Evolutionary conservation across 2,797 vertebrate genomes (phyloP).

Genomic region (Acanthornis magna): DNA sequence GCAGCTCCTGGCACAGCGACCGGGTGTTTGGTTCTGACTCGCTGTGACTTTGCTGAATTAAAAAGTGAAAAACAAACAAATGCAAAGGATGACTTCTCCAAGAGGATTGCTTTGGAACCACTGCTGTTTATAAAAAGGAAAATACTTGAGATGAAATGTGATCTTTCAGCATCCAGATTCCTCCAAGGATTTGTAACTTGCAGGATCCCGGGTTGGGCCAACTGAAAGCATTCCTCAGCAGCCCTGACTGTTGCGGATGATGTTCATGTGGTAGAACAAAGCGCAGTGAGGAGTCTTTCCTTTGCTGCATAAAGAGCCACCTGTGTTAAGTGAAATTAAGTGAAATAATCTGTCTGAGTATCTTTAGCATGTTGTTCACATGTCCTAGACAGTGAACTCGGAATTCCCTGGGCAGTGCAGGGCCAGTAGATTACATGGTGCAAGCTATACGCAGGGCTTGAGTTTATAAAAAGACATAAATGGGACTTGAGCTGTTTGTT

Average conservation of each 20-base stretch:
- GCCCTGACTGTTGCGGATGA: neutral
- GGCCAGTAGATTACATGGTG: neutral
- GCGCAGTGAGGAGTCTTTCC: neutral
- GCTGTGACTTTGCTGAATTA: constrained; percentile 37
- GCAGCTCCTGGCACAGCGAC: neutral
- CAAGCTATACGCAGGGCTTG: neutral
- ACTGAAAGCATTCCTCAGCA: constrained; percentile 19
- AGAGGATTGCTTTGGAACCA: constrained; percentile 46
- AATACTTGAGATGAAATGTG: constrained; percentile 55
- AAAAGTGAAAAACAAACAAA: constrained; percentile 49
- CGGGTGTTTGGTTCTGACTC: neutral
- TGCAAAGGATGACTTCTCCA: constrained; percentile 42
- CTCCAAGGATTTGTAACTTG: constrained; percentile 44
- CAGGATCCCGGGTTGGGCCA: constrained; percentile 1
- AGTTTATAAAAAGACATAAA: neutral
- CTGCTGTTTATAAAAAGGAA: constrained; percentile 41
- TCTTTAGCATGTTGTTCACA: neutral
- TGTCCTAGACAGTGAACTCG: neutral
- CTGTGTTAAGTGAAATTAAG: constrained; percentile 11
- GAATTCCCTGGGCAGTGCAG: neutral
- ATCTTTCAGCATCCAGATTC: constrained; percentile 51
- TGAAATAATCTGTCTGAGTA: neutral
- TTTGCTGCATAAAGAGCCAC: neutral
- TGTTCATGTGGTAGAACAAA: neutral
- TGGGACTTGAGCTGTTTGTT: neutral